phyloP scores from a whole-genome alignment of 2,113 vertebrate species.

The Lanius ludovicianus region DNA sequence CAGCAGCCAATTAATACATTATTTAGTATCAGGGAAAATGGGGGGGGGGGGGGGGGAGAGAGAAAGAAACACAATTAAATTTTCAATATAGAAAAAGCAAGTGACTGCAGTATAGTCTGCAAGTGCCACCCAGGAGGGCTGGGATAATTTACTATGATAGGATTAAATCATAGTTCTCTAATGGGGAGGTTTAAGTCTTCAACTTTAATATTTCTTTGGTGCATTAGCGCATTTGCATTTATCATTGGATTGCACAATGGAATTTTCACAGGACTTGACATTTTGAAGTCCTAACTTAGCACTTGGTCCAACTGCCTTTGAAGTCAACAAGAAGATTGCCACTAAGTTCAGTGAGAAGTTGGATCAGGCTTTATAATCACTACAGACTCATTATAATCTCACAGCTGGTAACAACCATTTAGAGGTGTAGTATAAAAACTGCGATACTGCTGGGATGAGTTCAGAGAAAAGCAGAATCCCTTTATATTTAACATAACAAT shows the following conservation, averaged over 20 bases:
- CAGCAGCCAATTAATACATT: constrained; percentile 49
- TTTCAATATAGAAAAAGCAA: constrained; percentile 21
- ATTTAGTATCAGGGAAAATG: constrained; percentile 5
- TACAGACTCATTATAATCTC: constrained; percentile 26
- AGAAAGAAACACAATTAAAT: not conserved
- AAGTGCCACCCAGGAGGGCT: not conserved
- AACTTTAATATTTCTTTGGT: constrained; percentile 21
- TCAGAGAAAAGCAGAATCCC: not conserved
- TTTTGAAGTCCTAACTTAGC: constrained; percentile 43
- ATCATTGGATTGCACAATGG: constrained; percentile 25
- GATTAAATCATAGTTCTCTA: constrained; percentile 25
- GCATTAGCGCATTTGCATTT: constrained; percentile 51
- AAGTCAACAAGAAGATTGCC: constrained; percentile 30
- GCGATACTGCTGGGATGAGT: not conserved
- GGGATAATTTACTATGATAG: constrained; percentile 4
- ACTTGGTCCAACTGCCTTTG: constrained; percentile 26
- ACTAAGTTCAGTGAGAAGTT: constrained; percentile 17
- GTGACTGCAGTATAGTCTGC: not conserved
- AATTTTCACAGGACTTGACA: constrained; percentile 27
- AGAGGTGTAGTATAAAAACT: not conserved
- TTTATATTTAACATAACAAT: not conserved
- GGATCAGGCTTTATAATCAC: constrained; percentile 14
- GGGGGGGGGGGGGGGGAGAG: not conserved
- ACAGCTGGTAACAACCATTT: not conserved
- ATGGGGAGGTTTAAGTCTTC: constrained; percentile 5